Conservation (phyloP, 2,113 vertebrate genomes). For the Ceyx melanurus region DNA sequence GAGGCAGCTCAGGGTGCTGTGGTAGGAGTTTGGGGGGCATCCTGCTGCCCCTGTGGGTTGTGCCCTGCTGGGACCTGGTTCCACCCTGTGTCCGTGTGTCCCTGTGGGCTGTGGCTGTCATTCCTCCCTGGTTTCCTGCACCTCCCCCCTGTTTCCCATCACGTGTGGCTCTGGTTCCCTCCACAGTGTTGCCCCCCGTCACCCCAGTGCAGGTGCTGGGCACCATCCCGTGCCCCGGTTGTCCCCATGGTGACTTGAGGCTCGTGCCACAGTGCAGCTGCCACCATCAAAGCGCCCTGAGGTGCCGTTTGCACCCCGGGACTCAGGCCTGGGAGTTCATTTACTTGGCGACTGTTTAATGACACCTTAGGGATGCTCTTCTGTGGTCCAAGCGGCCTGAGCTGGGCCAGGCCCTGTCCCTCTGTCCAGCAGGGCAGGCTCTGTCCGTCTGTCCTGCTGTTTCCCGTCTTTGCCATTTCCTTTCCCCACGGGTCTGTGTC, state of each 20-base stretch:
- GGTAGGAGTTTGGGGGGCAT: fast-evolving
- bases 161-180: fast-evolving
- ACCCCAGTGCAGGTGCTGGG: fast-evolving
- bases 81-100: background rate
- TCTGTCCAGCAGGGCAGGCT: background rate
- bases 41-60: background rate
- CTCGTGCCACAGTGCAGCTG: fast-evolving
- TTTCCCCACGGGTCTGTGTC: background rate
- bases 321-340: background rate
- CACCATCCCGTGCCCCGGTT: background rate
- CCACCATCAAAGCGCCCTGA: background rate
- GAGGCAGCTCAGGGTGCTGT: fast-evolving
- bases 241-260: background rate
- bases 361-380: background rate
- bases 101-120: fast-evolving
- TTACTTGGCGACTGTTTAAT: background rate
- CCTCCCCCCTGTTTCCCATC: background rate
- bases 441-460: background rate
- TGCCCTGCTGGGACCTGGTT: background rate
- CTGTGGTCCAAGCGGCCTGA: fast-evolving
- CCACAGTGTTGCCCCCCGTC: fast-evolving
- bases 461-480: slow-evolving; percentile 5
- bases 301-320: background rate
- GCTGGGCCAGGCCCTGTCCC: background rate
- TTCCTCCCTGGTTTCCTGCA: background rate